These are phyloP conservation scores for Bubo blakistoni DNA, from an alignment of 2,113 vertebrate species.

Conservation along the genomic window DNA sequence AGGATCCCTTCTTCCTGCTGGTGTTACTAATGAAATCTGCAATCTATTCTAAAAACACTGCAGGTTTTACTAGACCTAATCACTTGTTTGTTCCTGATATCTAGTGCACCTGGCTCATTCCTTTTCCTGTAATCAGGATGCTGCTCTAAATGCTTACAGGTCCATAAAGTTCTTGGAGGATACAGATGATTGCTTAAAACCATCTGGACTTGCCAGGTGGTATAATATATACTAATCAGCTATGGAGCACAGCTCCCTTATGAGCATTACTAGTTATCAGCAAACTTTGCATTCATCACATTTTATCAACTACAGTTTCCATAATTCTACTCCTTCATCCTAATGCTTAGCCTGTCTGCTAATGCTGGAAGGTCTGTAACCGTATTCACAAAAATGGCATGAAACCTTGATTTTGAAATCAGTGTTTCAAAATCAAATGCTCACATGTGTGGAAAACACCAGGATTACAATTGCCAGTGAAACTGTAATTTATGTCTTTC, in stretches of 20 bases:
- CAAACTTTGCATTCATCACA: neutral
- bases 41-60: neutral
- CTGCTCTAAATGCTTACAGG: neutral
- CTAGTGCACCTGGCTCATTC: neutral
- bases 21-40: neutral
- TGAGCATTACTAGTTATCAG: neutral
- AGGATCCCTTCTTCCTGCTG: neutral
- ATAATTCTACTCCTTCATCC: neutral
- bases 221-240: neutral
- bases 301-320: neutral
- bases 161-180: neutral
- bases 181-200: neutral
- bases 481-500: neutral
- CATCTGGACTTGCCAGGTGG: slow-evolving; percentile 1
- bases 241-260: neutral
- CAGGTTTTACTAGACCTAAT: neutral
- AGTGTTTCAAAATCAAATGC: neutral
- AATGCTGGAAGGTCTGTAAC: neutral
- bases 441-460: neutral
- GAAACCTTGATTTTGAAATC: neutral
- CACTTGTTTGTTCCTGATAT: neutral
- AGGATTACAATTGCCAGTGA: neutral
- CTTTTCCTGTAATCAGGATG: neutral
- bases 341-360: neutral
- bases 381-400: neutral